Base-by-base conservation (phyloP, 2,888 invertebrate species). In the Tortrix viridana region DNA sequence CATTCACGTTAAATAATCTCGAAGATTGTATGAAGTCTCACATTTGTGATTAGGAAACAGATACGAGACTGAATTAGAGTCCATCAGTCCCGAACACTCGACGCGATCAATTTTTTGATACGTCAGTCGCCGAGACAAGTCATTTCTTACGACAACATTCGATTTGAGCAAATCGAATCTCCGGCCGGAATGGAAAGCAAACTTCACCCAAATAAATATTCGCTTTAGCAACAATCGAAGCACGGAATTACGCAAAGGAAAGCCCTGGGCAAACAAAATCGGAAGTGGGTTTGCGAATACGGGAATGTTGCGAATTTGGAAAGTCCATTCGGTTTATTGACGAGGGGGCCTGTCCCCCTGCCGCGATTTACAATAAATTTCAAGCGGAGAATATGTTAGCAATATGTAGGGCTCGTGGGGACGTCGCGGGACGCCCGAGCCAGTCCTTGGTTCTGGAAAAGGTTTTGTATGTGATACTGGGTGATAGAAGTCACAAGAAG, bases 181-280 rank as follows among this genome's bases (percentile, higher is more conserved):
- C 79, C 81, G 77, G 74, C 73, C 65, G 69, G 76, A 78, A 86
- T 83, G 84, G 85, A 87, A 84, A 85, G 83, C 82, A 85, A 86
- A 89, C 87, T 78, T 77, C 80, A 81, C 86, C 85, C 88, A 84
- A 89, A 91, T 90, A 90, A 91, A 91, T 89, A 91, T 91, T 90
- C 89, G 88, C 85, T 89, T 84, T 86, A 85, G 88, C 86, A 83
- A 90, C 89, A 87, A 88, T 88, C 84, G 86, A 80, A 88, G 88
- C 87, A 87, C 88, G 87, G 89, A 89, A 89, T 89, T 89, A 90
- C 91, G 80, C 71, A 82, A 78, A 89, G 88, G 89, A 91, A 90
- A 90, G 89, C 89, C 85, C 88, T 89, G 86, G 85, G 86, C 88
- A 90, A 91, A 91, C 88, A 90, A 87, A 89, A 88, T 88, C 84